These are phyloP conservation scores for Muntiacus muntjak DNA, from an alignment of 2,113 vertebrate species.

Conservation along the genomic window DNA sequence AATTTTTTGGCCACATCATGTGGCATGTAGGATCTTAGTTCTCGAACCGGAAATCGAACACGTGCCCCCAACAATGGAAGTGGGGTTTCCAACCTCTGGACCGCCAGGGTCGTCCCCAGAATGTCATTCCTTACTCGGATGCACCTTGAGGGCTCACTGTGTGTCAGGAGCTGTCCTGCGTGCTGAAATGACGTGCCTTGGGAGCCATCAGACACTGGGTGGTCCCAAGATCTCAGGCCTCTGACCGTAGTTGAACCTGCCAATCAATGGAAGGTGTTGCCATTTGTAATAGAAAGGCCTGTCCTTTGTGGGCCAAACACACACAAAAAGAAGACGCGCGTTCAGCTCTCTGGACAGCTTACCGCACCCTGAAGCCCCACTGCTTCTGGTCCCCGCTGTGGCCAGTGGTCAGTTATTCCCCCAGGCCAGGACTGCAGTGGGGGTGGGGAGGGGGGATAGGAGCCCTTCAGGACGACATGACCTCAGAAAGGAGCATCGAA, in stretches of 20 bases:
- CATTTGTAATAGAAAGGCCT: background rate
- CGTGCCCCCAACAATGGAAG: background rate
- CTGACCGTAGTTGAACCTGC: background rate
- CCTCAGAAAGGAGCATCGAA: background rate
- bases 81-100: background rate
- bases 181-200: background rate
- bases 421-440: no score
- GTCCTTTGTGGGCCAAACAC: background rate
- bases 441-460: background rate
- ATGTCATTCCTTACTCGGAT: background rate
- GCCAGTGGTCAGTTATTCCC: background rate
- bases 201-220: background rate
- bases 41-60: rapidly evolving
- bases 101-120: rapidly evolving
- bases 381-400: background rate
- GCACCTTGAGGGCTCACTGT: background rate
- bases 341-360: no score
- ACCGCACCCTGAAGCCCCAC: background rate
- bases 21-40: background rate
- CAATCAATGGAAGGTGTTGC: background rate
- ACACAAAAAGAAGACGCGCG: background rate
- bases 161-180: background rate
- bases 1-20: background rate
- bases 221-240: background rate
- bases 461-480: background rate